Evolutionary conservation across 2,113 vertebrate genomes (phyloP).

Genomic region (Progne subis): DNA sequence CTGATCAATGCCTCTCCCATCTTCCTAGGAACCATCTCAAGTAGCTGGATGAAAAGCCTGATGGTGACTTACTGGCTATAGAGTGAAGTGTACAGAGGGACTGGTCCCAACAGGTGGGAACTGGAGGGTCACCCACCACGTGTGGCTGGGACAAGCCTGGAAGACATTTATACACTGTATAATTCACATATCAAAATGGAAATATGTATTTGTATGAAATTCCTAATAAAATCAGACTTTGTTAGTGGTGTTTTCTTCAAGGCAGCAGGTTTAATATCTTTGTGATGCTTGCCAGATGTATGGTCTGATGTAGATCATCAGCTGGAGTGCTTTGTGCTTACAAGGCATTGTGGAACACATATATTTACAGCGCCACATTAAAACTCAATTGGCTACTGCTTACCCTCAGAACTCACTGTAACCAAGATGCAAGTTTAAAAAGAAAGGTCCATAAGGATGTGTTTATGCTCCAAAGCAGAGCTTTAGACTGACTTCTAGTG

Average conservation of each 20-base stretch:
- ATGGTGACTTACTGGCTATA: not conserved
- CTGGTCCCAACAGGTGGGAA: not conserved
- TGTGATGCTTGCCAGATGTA: constrained; percentile 24
- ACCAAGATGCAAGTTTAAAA: constrained; percentile 5
- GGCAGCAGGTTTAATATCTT: not conserved
- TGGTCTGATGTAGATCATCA: not conserved
- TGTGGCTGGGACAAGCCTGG: not conserved
- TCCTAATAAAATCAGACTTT: not conserved
- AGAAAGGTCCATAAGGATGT: constrained; percentile 25
- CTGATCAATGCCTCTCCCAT: not conserved
- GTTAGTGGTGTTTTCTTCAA: not conserved
- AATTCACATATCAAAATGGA: not conserved
- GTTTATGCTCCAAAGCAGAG: constrained; percentile 24
- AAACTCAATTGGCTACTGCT: constrained; percentile 30
- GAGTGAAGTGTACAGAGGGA: not conserved
- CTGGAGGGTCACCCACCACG: not conserved
- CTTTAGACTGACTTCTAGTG: not conserved
- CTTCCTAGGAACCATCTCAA: not conserved
- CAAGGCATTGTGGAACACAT: not conserved
- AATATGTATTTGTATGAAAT: not conserved
- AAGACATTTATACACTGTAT: not conserved
- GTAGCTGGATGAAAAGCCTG: not conserved
- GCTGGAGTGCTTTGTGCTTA: not conserved
- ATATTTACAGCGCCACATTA: constrained; percentile 7
- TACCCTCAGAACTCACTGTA: not conserved